phyloP scores from a whole-genome alignment of 2,888 invertebrate genomes.

The Eupsilia transversa region DNA sequence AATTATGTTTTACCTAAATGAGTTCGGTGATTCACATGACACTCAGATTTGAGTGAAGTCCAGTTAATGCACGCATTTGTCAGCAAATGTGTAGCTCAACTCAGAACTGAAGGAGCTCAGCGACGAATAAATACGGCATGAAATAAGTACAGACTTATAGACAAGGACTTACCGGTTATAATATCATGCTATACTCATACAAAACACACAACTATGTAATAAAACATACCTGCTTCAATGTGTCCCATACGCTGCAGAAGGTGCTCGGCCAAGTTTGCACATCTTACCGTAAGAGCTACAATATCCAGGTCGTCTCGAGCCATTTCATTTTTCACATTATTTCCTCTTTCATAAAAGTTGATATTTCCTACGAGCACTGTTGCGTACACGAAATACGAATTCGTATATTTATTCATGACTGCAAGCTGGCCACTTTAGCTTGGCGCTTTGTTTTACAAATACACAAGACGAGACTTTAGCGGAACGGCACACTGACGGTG shows the following conservation, averaged over 20 bases:
- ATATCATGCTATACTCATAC: conserved; percentile 26
- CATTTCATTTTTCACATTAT: conserved; percentile 78
- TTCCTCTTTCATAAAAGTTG: conserved; percentile 76
- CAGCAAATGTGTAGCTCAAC: neutral
- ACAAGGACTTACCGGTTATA: conserved; percentile 21
- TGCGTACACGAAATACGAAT: conserved; percentile 75
- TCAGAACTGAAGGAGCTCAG: neutral
- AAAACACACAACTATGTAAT: conserved; percentile 32
- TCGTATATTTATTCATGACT: conserved; percentile 78
- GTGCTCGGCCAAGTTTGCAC: conserved; percentile 58
- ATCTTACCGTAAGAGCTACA: conserved; percentile 58
- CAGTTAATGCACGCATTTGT: neutral
- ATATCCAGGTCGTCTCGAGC: conserved; percentile 73
- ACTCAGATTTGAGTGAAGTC: neutral
- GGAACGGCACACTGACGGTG: conserved; percentile 54
- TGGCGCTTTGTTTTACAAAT: conserved; percentile 74
- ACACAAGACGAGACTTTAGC: conserved; percentile 70
- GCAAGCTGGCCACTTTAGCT: conserved; percentile 73
- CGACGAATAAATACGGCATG: neutral
- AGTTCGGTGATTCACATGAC: too few species aligned
- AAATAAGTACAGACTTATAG: neutral
- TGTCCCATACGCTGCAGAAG: conserved; percentile 65
- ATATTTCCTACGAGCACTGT: conserved; percentile 71
- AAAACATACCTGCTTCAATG: conserved; percentile 56
- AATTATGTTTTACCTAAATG: neutral